A percentile compares a stretch with the other conserved stretches of the same genome.
Conservation (phyloP, 2,888 invertebrate species). For the Leucoma salicis region DNA sequence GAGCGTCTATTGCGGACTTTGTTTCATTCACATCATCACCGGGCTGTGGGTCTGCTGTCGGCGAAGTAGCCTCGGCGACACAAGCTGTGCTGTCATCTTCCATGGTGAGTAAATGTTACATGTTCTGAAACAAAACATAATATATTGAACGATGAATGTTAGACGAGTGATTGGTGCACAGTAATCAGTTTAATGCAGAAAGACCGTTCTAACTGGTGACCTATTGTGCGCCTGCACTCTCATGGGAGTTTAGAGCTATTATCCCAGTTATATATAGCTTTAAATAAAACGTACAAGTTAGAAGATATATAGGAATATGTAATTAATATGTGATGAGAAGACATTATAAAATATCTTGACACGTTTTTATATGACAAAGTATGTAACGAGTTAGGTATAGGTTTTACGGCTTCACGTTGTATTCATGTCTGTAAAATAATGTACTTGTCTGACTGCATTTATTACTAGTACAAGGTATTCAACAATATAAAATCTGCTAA, state of each 20-base stretch:
- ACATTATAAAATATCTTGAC: slow-evolving; percentile 17
- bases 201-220: slow-evolving; percentile 42
- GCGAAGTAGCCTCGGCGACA: slow-evolving; percentile 41
- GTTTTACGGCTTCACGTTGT: slow-evolving; percentile 48
- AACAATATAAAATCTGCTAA: slow-evolving; percentile 32
- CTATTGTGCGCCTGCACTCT: slow-evolving; percentile 56
- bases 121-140: slow-evolving; percentile 72
- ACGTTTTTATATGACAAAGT: slow-evolving; percentile 35
- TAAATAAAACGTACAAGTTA: neutral
- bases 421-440: slow-evolving; percentile 40
- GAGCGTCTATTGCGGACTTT: slow-evolving; percentile 37
- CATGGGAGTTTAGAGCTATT: slow-evolving; percentile 58
- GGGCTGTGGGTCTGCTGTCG: slow-evolving; percentile 41
- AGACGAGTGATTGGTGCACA: slow-evolving; percentile 28
- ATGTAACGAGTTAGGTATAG: slow-evolving; percentile 37
- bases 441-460: slow-evolving; percentile 34
- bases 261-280: slow-evolving; percentile 44
- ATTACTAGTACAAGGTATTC: slow-evolving; percentile 32
- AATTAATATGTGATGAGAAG: slow-evolving; percentile 6
- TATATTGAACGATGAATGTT: slow-evolving; percentile 21
- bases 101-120: slow-evolving; percentile 67
- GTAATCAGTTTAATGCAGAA: slow-evolving; percentile 54
- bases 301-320: neutral
- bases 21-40: slow-evolving; percentile 36
- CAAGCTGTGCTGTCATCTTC: slow-evolving; percentile 56